Conservation (phyloP, 2,888 invertebrate genomes). For the Tinea pellionella region DNA sequence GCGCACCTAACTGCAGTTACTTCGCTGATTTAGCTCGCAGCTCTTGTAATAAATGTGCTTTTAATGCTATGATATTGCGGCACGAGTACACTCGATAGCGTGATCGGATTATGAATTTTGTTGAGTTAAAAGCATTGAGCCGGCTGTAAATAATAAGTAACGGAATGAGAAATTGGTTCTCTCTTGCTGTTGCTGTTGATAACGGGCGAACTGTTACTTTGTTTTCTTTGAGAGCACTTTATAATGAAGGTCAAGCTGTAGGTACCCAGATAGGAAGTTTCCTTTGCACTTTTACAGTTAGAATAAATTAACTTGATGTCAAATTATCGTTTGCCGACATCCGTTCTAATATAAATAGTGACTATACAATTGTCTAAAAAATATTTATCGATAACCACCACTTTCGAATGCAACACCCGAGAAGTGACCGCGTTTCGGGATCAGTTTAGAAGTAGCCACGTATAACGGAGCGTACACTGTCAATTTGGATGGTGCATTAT, state of each 20-base stretch:
- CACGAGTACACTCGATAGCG: slow-evolving; percentile 35
- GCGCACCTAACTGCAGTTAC: slow-evolving; percentile 49
- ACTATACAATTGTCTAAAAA: no score
- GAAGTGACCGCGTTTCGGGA: no score
- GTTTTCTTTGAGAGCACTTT: neutral
- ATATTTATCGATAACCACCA: no score
- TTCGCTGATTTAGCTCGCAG: slow-evolving; percentile 45
- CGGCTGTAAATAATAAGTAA: slow-evolving; percentile 15
- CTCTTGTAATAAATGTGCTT: slow-evolving; percentile 61
- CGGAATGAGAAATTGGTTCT: slow-evolving; percentile 13
- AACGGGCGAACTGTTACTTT: slow-evolving; percentile 3
- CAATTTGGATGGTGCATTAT: no score
- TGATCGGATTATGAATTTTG: slow-evolving; percentile 49
- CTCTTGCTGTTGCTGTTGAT: neutral
- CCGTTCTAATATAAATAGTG: neutral
- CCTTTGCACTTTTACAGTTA: neutral
- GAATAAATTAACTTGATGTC: neutral
- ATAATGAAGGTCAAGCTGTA: slow-evolving; percentile 6
- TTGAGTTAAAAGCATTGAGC: slow-evolving; percentile 22
- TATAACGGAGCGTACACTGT: no score
- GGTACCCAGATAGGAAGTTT: neutral
- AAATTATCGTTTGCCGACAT: neutral
- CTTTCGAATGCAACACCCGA: neutral
- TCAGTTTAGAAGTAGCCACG: no score
- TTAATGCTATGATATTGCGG: slow-evolving; percentile 55